Percentiles rank a stretch among this genome's conserved stretches.
Conservation (phyloP, 2,888 invertebrate species). For the Parnassius smintheus region DNA sequence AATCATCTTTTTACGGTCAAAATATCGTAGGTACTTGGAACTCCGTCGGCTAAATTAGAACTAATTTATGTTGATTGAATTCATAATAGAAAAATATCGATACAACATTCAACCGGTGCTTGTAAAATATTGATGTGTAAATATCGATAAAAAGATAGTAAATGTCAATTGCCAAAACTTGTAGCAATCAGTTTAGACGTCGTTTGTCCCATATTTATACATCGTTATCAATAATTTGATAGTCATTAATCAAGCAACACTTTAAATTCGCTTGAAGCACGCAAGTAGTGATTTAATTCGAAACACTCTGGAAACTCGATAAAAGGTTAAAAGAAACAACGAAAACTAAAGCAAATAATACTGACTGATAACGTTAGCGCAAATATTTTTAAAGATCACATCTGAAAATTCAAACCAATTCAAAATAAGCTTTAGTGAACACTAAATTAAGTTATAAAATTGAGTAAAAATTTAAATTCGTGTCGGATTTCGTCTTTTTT, state of each 20-base stretch:
- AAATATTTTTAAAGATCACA: slow-evolving; percentile 45
- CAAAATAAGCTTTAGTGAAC: slow-evolving; percentile 38
- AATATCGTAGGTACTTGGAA: slow-evolving; percentile 48
- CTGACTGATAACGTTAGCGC: slow-evolving; percentile 65
- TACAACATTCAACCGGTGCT: slow-evolving; percentile 49
- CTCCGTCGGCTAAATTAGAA: slow-evolving; percentile 69
- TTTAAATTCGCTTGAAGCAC: slow-evolving; percentile 63
- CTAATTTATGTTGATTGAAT: slow-evolving; percentile 79
- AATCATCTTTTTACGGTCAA: slow-evolving; percentile 51
- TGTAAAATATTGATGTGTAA: slow-evolving; percentile 42
- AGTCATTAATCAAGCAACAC: slow-evolving; percentile 48
- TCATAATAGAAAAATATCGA: slow-evolving; percentile 77
- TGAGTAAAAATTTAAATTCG: slow-evolving; percentile 37
- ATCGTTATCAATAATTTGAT: slow-evolving; percentile 45
- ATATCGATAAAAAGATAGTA: slow-evolving; percentile 10
- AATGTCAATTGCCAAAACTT: slow-evolving; percentile 1
- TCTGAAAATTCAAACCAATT: slow-evolving; percentile 29
- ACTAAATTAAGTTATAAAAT: slow-evolving; percentile 31
- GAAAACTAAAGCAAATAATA: slow-evolving; percentile 66
- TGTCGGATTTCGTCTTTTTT: slow-evolving; percentile 57
- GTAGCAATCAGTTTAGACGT: slow-evolving; percentile 2
- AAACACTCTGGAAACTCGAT: slow-evolving; percentile 64
- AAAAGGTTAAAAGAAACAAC: slow-evolving; percentile 68
- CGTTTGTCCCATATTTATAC: slow-evolving; percentile 34
- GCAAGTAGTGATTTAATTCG: slow-evolving; percentile 73